Evolutionary conservation across 2,797 vertebrate genomes (phyloP).

Genomic region (Pangasius sanitwongsei): DNA sequence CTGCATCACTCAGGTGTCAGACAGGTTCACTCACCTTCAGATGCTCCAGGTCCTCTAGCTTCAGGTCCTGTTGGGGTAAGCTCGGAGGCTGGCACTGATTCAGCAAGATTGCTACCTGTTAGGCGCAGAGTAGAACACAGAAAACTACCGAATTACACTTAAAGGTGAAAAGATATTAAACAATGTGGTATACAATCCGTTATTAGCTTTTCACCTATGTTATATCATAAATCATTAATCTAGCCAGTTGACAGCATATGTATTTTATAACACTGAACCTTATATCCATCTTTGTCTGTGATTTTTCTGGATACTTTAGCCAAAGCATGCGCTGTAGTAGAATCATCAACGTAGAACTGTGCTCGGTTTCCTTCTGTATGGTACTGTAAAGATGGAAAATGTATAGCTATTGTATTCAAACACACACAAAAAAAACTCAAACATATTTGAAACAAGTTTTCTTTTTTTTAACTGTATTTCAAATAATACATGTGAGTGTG

Average conservation of each 20-base stretch:
- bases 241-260: neutral
- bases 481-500: neutral
- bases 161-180: neutral
- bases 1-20: neutral
- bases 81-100: slow-evolving; percentile 67
- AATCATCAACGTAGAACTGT: slow-evolving; percentile 78
- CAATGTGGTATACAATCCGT: too few relatives aligned
- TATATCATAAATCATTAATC: neutral
- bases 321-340: slow-evolving; percentile 73
- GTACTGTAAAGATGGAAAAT: slow-evolving; percentile 63
- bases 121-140: neutral
- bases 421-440: neutral
- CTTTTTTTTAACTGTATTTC: neutral
- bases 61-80: slow-evolving; percentile 69
- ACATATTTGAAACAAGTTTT: too few relatives aligned
- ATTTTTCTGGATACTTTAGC: slow-evolving; percentile 75
- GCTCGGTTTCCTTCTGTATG: slow-evolving; percentile 74
- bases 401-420: neutral
- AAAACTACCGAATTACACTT: neutral
- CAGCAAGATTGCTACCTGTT: slow-evolving; percentile 70
- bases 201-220: neutral
- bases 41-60: slow-evolving; percentile 74
- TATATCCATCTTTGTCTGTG: slow-evolving; percentile 75
- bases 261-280: slow-evolving; percentile 62
- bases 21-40: slow-evolving; percentile 76